A percentile compares a stretch with the other conserved stretches of the same genome.
Conservation (phyloP, 1,140 invertebrate genomes). For the Conopomorpha cramerella region DNA sequence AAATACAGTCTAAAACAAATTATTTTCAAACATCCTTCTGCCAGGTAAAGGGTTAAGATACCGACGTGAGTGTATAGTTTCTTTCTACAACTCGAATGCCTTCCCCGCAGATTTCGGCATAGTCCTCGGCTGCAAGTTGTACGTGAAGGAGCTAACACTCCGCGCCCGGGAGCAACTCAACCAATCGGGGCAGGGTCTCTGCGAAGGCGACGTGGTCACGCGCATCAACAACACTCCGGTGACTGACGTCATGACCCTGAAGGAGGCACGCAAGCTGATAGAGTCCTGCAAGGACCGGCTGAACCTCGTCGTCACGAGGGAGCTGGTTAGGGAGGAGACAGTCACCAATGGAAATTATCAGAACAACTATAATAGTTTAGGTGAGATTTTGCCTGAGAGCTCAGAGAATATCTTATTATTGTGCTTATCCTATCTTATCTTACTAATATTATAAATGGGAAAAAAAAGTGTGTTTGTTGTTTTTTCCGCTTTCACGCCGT, state of each 20-base stretch:
- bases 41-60: no score
- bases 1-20: no score
- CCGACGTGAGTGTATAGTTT: no score
- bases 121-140: conserved; percentile 87
- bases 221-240: conserved; percentile 81
- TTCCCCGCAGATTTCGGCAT: conserved; percentile 98
- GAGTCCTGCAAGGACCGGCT: conserved; percentile 92
- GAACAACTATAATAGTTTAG: conserved; percentile 56
- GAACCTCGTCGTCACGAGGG: conserved; percentile 83
- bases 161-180: conserved; percentile 68
- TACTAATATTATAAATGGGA: no score
- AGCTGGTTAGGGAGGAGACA: conserved; percentile 60
- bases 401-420: no score
- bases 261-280: conserved; percentile 92
- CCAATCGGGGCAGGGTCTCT: conserved; percentile 69
- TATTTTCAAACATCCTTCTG: no score
- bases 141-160: conserved; percentile 72
- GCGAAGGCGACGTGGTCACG: conserved; percentile 91
- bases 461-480: no score
- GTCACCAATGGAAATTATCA: conserved; percentile 43
- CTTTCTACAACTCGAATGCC: no score
- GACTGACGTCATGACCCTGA: conserved; percentile 88
- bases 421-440: no score
- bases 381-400: conserved; percentile 17
- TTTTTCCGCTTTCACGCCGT: no score